phyloP scores from a whole-genome alignment of 23 tunicate species.

The Ascidia mentula region DNA sequence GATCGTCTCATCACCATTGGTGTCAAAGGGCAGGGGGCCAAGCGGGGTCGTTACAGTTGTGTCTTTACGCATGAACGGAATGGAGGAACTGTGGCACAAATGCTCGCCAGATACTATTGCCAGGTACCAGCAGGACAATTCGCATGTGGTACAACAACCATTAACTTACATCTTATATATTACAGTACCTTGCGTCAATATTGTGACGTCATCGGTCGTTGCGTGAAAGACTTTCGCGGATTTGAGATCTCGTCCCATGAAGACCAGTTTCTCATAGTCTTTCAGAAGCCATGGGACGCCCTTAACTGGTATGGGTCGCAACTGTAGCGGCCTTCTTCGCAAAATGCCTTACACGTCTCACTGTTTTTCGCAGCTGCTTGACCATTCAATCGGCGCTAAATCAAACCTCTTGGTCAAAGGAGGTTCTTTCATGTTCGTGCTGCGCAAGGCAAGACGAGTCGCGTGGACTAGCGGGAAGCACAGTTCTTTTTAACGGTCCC shows the following conservation, averaged over 20 bases:
- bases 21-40: constrained; percentile 84
- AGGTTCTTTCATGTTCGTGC: constrained; percentile 46
- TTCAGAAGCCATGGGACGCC: constrained; percentile 95
- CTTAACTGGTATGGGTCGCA: constrained; percentile 59
- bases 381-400: constrained; percentile 81
- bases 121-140: constrained; percentile 34
- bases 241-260: constrained; percentile 72
- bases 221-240: constrained; percentile 78
- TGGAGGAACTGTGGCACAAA: constrained; percentile 73
- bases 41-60: constrained; percentile 74
- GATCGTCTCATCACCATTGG: constrained; percentile 68
- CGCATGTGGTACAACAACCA: too few species aligned
- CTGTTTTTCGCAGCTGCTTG: constrained; percentile 47
- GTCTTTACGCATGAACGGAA: constrained; percentile 66
- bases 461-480: constrained; percentile 57
- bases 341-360: not conserved
- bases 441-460: constrained; percentile 60
- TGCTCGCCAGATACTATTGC: constrained; percentile 50
- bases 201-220: constrained; percentile 44
- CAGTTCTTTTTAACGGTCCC: constrained; percentile 70
- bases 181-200: constrained; percentile 47
- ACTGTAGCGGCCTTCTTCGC: not conserved
- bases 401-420: constrained; percentile 48
- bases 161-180: not conserved
- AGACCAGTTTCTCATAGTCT: constrained; percentile 75